phyloP scores from a whole-genome alignment of 2,113 vertebrate species.

The Smithornis capensis region DNA sequence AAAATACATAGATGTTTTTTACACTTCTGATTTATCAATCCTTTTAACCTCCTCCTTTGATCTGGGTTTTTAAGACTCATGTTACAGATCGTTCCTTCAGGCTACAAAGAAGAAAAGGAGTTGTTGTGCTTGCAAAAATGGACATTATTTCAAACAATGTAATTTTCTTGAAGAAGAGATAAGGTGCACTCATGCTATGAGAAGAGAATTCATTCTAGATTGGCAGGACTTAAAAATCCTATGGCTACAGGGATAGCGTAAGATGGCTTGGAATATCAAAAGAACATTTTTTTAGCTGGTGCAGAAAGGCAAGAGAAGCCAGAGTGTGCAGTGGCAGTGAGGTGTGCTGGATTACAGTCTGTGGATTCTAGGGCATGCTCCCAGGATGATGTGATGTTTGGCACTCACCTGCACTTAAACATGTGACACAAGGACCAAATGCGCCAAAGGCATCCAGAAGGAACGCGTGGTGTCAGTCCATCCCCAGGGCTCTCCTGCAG shows the following conservation, averaged over 20 bases:
- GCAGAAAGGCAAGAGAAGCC: not conserved
- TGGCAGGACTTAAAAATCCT: not conserved
- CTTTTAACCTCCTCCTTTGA: not conserved
- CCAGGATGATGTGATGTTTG: not conserved
- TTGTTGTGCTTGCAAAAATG: not conserved
- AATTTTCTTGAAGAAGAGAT: not conserved
- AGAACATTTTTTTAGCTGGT: not conserved
- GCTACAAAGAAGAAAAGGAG: not conserved
- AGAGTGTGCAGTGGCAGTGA: not conserved
- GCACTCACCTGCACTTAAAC: not conserved
- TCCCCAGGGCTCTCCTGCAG: not conserved
- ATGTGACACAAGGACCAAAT: not conserved
- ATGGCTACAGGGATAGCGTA: not conserved
- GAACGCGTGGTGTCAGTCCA: fast-evolving
- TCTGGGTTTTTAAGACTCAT: not conserved
- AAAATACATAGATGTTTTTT: not conserved
- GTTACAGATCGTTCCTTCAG: not conserved
- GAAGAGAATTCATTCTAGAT: not conserved
- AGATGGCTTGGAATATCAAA: not conserved
- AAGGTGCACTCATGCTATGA: not conserved
- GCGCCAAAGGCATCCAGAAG: not conserved
- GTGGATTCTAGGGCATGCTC: not conserved
- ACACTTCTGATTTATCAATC: not conserved
- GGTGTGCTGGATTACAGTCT: not conserved
- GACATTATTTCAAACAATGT: not conserved